Evolutionary conservation across 1,140 invertebrate genomes (phyloP), one percentile per base, ranked within the genome.

Genomic region (Globodera rostochiensis): DNA sequence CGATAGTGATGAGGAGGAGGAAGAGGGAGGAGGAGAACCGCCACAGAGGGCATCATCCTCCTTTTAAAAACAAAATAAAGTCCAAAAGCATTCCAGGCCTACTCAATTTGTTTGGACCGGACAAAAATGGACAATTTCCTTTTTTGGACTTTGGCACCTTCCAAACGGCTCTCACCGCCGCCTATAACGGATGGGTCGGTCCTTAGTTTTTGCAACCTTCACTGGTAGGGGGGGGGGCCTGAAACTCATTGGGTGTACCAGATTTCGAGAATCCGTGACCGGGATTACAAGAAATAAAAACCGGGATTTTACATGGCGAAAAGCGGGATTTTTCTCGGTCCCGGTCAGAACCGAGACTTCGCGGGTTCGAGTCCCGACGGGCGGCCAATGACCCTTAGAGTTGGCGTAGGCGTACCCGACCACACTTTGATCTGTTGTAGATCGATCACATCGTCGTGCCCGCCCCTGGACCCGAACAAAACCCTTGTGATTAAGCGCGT

Each of bases 401-500:
- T 15, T 66, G 60, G 60, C 13, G 13, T 66, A 21, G 60, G 60
- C 21, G 13, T 13, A 66, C 60, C 60, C 60, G 13, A 66, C 60
- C 60, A 70, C 36, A 25, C 9, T 2, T 69, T 5, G 67, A 15
- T 69, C 67, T 13, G n/a, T 69, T 69, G 36, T 69, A 45, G 50
- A 53, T 53, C 50, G 11, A 4, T 53, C 67, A 69, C 19, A 69
- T 69, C 69, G 46, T 71, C 69, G 69, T 47, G 46, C 69, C 25
- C 69, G 25, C 69, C 69, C 69, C 69, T 71, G 69, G 69, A 71
- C 46, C 67, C 25, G 69, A 71, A 45, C 69, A 71, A 71, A 71
- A 71, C 69, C 69, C 69, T 71, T 71, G 69, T 13, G 36, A 71
- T 79, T 79, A 36, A 69, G 60, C 67, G 25, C 46, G 60, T 45